Evolutionary conservation across 2,113 vertebrate species (phyloP), one percentile per base, ranked within the genome.

Genomic region (Percina caprodes): DNA sequence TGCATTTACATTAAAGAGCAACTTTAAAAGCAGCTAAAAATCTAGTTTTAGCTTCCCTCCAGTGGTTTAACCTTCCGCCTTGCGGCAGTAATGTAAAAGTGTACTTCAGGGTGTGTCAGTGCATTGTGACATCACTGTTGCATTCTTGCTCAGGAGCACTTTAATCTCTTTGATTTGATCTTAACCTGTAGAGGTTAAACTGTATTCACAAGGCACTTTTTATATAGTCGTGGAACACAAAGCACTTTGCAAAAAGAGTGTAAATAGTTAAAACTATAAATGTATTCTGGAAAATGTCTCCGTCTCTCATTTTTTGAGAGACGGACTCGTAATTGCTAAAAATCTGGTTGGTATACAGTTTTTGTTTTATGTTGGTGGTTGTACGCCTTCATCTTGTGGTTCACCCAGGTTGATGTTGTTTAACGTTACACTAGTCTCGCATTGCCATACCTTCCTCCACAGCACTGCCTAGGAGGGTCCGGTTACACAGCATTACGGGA

Each of bases 361-460:
- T 39, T 39, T 9, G 9, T n/a, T 23, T 8, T 35, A 16, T 23
- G 56, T 54, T 33, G 0, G 15, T 0, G 5, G 62, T 48, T 61
- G 45, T 83, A 69, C 33, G 5, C 13, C 18, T 51, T 52, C 21
- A 18, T 2, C 4, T 51, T 66, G 77, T 9, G 79, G 56, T 65
- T 60, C 12, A 16, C 26, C 49, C 4, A 14, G 24, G 3, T 59
- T 69, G 54, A 55, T 77, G 42, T 85, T 84, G 74, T 87, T 87
- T 87, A 61, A 78, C 1, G 46, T 46, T 18, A 1, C 26, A 12
- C 14, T 8, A 45, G 10, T 39, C 35, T 39, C 35, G 8, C 9
- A 39, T 39, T 11, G 39, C 39, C 39, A 39, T 8, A 42, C 39
- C 39, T 11, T 39, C 35, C 8, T 39, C 10, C 39, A 42, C 39